A percentile compares a stretch with the other conserved stretches of the same genome.
phyloP scores from a whole-genome alignment of 2,797 vertebrate genomes.

The Borostomias antarcticus region DNA sequence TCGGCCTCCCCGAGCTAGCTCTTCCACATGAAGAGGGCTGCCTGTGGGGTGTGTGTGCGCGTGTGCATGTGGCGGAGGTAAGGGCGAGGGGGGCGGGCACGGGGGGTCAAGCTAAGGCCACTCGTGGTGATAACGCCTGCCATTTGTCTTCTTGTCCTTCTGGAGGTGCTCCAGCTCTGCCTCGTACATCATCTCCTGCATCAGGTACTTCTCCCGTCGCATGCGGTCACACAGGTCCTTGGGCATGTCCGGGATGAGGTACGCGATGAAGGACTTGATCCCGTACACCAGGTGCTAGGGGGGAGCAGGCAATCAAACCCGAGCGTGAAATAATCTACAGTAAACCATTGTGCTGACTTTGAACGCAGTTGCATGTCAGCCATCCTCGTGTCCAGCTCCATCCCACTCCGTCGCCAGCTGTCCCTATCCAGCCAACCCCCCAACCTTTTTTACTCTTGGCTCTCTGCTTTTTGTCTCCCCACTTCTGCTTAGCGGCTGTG shows the following conservation, averaged over 20 bases:
- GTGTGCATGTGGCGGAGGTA: conserved; percentile 13
- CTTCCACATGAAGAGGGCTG: conserved; percentile 42
- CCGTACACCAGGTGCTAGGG: conserved; percentile 97
- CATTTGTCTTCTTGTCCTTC: conserved; percentile 93
- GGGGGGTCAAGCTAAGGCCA: conserved; percentile 88
- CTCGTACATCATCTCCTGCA: conserved; percentile 99
- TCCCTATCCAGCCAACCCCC: too few relatives aligned
- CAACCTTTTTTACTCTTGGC: too few relatives aligned
- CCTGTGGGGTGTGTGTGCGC: conserved; percentile 22
- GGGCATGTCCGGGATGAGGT: conserved; percentile 98
- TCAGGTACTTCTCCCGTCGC: conserved; percentile 96
- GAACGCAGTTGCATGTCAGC: not conserved
- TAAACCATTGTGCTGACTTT: not conserved
- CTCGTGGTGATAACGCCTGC: conserved; percentile 95
- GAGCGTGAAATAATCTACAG: conserved; percentile 1
- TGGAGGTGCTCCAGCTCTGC: conserved; percentile 97
- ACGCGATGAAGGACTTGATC: conserved; percentile 98
- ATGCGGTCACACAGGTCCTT: conserved; percentile 96
- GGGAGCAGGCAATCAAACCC: conserved; percentile 45
- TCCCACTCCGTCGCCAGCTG: too few relatives aligned
- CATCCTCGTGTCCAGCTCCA: too few relatives aligned
- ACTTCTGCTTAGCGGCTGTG: too few relatives aligned
- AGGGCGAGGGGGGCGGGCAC: conserved; percentile 26
- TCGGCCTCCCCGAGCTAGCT: conserved; percentile 64
- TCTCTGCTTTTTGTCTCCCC: too few relatives aligned